These are phyloP conservation scores for Brassicogethes aeneus DNA, from an alignment of 2,888 invertebrate genomes.

Conservation along the genomic window DNA sequence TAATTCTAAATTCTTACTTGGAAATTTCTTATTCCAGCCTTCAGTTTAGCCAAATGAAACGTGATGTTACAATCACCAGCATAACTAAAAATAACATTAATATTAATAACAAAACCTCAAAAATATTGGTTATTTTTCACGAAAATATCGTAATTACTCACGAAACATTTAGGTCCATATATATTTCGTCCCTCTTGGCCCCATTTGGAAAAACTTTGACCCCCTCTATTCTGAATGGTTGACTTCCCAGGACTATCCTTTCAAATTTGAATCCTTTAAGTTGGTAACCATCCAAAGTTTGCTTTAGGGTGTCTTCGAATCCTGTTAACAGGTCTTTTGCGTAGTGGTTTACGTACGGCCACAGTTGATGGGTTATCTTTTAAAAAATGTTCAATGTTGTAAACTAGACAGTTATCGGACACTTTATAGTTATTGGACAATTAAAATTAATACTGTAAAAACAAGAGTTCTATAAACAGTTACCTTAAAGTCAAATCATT, in stretches of 20 bases:
- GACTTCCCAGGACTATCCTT: constrained; percentile 84
- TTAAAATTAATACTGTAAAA: no score
- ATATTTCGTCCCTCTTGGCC: constrained; percentile 78
- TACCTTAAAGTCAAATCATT: no score
- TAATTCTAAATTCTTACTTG: constrained; percentile 53
- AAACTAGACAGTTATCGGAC: no score
- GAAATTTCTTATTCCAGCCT: constrained; percentile 75
- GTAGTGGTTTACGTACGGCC: constrained; percentile 94
- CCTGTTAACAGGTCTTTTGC: constrained; percentile 71
- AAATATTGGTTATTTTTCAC: not conserved
- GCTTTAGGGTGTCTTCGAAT: constrained; percentile 76
- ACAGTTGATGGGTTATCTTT: constrained; percentile 81
- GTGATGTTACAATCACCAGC: constrained; percentile 95
- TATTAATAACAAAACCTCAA: constrained; percentile 10
- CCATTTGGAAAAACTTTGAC: constrained; percentile 94
- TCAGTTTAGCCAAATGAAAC: constrained; percentile 73
- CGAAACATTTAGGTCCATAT: constrained; percentile 93
- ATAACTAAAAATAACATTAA: constrained; percentile 69
- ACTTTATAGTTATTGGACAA: no score
- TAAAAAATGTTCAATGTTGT: constrained; percentile 33
- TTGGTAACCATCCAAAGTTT: constrained; percentile 76
- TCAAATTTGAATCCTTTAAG: constrained; percentile 88
- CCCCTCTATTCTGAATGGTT: constrained; percentile 90
- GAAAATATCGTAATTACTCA: constrained; percentile 44
- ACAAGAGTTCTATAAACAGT: no score